These are phyloP conservation scores for Syngnathus typhle DNA, from an alignment of 2,113 vertebrate genomes.

Conservation along the genomic window DNA sequence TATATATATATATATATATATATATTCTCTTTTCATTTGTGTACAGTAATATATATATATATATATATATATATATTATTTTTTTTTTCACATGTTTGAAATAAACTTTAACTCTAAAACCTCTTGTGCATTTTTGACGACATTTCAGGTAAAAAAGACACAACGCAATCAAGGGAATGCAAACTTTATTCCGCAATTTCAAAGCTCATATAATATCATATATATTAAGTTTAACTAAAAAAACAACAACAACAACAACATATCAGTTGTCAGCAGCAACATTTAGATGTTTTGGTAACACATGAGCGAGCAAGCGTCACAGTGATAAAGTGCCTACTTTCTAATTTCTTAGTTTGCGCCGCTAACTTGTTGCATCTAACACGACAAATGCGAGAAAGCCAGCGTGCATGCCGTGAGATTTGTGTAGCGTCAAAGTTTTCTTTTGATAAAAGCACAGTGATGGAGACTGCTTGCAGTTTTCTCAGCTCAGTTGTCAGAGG, in stretches of 20 bases:
- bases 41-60: too few relatives aligned
- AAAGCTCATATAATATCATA: constrained; percentile 42
- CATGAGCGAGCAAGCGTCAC: too few relatives aligned
- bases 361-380: constrained; percentile 19
- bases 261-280: constrained; percentile 29
- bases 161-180: constrained; percentile 46
- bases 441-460: constrained; percentile 70
- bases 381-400: constrained; percentile 47
- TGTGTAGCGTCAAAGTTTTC: constrained; percentile 26
- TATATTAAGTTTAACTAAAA: neutral
- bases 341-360: neutral
- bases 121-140: neutral
- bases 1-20: too few relatives aligned
- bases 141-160: neutral
- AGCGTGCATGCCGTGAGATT: constrained; percentile 20
- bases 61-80: too few relatives aligned
- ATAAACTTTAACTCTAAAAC: too few relatives aligned
- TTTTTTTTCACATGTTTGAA: too few relatives aligned
- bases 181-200: constrained; percentile 67
- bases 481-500: constrained; percentile 35
- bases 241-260: constrained; percentile 16
- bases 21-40: too few relatives aligned
- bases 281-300: neutral
- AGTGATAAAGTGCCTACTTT: neutral
- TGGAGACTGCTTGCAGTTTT: constrained; percentile 44